phyloP scores from a whole-genome alignment of 2,888 invertebrate species.

The Rotaria sp. region DNA sequence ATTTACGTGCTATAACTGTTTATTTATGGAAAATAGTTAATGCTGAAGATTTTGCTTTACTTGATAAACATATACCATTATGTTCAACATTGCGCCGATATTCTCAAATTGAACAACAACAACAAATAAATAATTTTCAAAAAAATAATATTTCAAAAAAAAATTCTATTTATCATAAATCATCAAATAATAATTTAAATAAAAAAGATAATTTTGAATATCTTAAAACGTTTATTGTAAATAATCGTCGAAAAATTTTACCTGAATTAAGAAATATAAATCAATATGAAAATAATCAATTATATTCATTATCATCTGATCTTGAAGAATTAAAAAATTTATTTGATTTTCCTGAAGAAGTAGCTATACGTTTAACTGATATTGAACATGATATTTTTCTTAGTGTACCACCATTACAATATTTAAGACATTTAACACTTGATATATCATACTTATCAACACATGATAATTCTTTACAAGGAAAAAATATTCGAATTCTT shows the following conservation, averaged over 20 bases:
- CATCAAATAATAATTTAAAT: too few species aligned
- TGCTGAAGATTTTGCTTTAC: neutral
- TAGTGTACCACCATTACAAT: conserved; percentile 65
- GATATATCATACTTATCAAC: conserved; percentile 63
- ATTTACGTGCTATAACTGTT: conserved; percentile 26
- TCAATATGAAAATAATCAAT: too few species aligned
- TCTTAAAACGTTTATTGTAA: too few species aligned
- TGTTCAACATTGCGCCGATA: neutral
- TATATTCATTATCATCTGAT: conserved; percentile 7
- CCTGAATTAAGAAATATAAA: neutral
- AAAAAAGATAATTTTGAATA: too few species aligned
- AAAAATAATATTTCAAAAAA: too few species aligned
- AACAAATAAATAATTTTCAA: too few species aligned
- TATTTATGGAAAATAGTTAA: conserved; percentile 27
- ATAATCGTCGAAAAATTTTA: neutral
- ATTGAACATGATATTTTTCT: conserved; percentile 78
- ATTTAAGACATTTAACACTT: conserved; percentile 79
- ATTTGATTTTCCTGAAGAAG: conserved; percentile 88
- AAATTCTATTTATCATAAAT: too few species aligned
- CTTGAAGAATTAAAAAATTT: conserved; percentile 30
- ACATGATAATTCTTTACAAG: conserved; percentile 36
- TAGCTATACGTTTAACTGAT: conserved; percentile 72
- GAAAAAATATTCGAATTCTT: conserved; percentile 67
- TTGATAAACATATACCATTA: neutral
- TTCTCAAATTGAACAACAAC: neutral